These are phyloP conservation scores for Microtus richardsoni DNA, from an alignment of 2,113 vertebrate species.

Conservation along the genomic window DNA sequence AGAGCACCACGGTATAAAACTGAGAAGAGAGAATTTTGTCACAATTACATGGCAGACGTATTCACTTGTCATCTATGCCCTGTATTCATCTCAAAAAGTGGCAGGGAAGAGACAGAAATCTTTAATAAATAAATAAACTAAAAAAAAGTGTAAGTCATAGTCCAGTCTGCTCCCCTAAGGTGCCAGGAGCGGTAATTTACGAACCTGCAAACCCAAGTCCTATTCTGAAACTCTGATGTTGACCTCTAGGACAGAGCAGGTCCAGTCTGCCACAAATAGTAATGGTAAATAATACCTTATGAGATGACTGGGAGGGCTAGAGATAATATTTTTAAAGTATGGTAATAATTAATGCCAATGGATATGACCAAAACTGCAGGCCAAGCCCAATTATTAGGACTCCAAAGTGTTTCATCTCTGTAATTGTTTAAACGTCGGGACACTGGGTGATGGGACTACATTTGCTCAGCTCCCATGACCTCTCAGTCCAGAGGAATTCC, in stretches of 20 bases:
- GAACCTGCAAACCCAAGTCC: background rate
- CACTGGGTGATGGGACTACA: background rate
- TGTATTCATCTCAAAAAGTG: background rate
- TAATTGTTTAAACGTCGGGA: background rate
- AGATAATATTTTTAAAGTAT: background rate
- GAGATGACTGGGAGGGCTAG: background rate
- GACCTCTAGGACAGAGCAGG: background rate
- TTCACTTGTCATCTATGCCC: background rate
- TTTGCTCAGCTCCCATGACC: background rate
- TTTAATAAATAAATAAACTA: too few relatives aligned
- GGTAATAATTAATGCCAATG: background rate
- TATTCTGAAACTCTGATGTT: background rate
- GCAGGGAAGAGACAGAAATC: too few relatives aligned
- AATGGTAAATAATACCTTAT: background rate
- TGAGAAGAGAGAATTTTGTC: slow-evolving; percentile 1
- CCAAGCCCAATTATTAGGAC: background rate
- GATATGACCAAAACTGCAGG: background rate
- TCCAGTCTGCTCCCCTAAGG: background rate
- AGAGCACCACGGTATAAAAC: background rate
- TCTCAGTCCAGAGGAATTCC: background rate
- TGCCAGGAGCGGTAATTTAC: background rate
- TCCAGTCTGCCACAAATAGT: background rate
- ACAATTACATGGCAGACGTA: slow-evolving; percentile 4
- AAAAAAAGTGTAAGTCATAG: background rate
- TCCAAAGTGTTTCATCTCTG: background rate